Base-by-base conservation (phyloP, 2,888 invertebrate genomes). In the Chrysolina oricalcia region DNA sequence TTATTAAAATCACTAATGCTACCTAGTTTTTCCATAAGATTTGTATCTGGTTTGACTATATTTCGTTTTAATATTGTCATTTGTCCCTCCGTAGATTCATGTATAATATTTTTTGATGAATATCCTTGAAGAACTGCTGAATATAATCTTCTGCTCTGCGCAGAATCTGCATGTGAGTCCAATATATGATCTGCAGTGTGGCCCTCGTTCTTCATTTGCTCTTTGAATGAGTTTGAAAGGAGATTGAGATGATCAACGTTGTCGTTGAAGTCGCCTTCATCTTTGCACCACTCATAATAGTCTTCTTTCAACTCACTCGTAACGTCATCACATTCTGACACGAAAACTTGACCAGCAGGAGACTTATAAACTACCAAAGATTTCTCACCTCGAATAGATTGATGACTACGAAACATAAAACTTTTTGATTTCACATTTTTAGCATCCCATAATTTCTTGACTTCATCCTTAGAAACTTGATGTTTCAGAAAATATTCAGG, bases 71-170 rank as follows among this genome's bases (percentile, higher is more conserved):
- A 66, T 70, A 80, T 74, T 11, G 80, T 78, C 78, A 80, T 78
- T 50, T 76, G 78, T n/a, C 74, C 72, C 50, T 80, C 77, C 9
- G 63, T 50, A 21, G 78, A 46, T 50, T 77, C 71, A 65, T 68
- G 59, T 46, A 75, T n/a, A 13, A 78, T 72, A 77, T 80, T 76
- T 53, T 78, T 79, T 27, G 80, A 56, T 46, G 79, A 74, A 73
- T 75, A 80, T 64, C 88, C 88, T 82, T 88, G 89, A 8, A 89
- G 82, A 5, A 89, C 89, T 23, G 87, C 88, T 6, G 89, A 88
- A 75, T 89, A 89, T 5, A 87, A 75, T 72, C 87, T 80, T 63
- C 84, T 73, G 53, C 70, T 78, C 17, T 79, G 78, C 1, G 66
- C 63, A 64, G 77, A 70, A 67, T 78, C 77, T 66, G 80, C 53